phyloP scores from a whole-genome alignment of 2,113 vertebrate genomes.

The Xiphophorus maculatus region DNA sequence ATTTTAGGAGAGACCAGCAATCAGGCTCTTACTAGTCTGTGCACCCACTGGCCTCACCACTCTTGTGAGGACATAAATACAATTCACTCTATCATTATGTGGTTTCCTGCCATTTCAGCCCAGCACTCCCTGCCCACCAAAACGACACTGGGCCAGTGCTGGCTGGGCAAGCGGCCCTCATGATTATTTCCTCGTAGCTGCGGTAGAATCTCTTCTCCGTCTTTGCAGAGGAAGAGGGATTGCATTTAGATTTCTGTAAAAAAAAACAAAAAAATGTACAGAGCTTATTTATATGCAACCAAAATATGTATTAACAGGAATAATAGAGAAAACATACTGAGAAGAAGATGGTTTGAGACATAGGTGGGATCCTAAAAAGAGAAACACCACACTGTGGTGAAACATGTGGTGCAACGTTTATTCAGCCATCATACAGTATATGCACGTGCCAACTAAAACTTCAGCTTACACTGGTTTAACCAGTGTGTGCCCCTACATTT shows the following conservation, averaged over 20 bases:
- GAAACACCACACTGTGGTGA: background rate
- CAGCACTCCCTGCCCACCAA: slow-evolving; percentile 52
- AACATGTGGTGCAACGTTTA: no score
- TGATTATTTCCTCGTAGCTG: slow-evolving; percentile 49
- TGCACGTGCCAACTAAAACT: no score
- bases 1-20: slow-evolving; percentile 33
- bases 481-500: no score
- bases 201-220: slow-evolving; percentile 37
- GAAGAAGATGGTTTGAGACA: slow-evolving; percentile 1
- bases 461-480: no score
- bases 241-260: slow-evolving; percentile 19
- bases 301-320: slow-evolving; percentile 41
- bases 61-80: slow-evolving; percentile 63
- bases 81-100: slow-evolving; percentile 63
- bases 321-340: slow-evolving; percentile 23
- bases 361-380: slow-evolving; percentile 6
- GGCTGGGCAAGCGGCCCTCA: slow-evolving; percentile 37
- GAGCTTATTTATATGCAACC: slow-evolving; percentile 20
- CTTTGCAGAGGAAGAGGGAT: slow-evolving; percentile 30
- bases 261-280: slow-evolving; percentile 19
- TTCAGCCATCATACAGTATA: no score
- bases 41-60: slow-evolving; percentile 32
- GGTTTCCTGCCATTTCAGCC: slow-evolving; percentile 66
- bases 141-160: slow-evolving; percentile 55
- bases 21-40: slow-evolving; percentile 47